A percentile compares a stretch with the other conserved stretches of the same genome.
These are phyloP conservation scores for Forficula auricularia DNA, from an alignment of 1,140 invertebrate genomes.

Conservation along the genomic window DNA sequence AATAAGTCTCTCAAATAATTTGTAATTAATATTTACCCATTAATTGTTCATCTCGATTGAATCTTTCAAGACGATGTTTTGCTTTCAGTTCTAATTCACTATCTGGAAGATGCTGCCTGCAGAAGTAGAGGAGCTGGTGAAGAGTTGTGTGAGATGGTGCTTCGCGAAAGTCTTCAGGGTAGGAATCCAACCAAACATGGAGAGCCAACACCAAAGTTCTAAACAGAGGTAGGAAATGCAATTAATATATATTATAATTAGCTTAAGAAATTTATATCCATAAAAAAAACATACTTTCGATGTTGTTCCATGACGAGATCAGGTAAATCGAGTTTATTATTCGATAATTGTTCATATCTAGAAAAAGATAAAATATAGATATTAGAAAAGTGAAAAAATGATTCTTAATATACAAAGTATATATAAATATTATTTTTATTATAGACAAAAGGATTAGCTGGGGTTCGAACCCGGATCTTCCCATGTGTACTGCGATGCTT, in stretches of 20 bases:
- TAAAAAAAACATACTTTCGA: constrained; percentile 38
- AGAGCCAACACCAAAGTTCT: constrained; percentile 75
- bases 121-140: constrained; percentile 65
- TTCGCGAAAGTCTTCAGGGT: constrained; percentile 88
- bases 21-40: constrained; percentile 20
- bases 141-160: constrained; percentile 68
- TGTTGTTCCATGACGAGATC: constrained; percentile 39
- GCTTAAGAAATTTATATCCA: no score
- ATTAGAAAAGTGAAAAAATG: no score
- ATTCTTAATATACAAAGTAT: no score
- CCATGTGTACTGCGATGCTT: no score
- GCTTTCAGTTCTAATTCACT: constrained; percentile 67
- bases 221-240: constrained; percentile 16
- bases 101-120: constrained; percentile 56
- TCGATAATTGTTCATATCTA: constrained; percentile 25
- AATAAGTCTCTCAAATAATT: constrained; percentile 20
- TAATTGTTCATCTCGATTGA: constrained; percentile 31
- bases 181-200: constrained; percentile 92
- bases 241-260: background rate
- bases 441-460: no score
- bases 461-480: no score
- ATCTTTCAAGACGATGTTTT: constrained; percentile 40
- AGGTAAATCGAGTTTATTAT: constrained; percentile 20
- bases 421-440: no score
- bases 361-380: constrained; percentile 14